Evolutionary conservation across 2,888 invertebrate genomes (phyloP).

Genomic region (Choristoneura rosaceana): DNA sequence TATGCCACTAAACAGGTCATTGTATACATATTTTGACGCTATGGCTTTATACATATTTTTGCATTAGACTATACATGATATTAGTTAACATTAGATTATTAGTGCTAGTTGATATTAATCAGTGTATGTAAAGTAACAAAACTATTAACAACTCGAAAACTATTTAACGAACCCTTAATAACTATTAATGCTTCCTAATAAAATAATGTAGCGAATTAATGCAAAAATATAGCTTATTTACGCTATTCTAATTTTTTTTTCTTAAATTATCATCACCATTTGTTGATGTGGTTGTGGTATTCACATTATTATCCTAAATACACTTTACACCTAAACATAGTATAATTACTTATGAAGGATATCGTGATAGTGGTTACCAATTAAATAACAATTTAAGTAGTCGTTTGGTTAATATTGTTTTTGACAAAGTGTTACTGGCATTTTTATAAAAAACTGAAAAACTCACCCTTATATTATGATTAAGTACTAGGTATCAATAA

Average conservation of each 20-base stretch:
- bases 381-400: too few species aligned
- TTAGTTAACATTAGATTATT: background rate
- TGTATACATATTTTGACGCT: too few species aligned
- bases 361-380: too few species aligned
- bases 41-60: too few species aligned
- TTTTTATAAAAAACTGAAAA: too few species aligned
- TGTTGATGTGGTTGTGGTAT: constrained; percentile 37
- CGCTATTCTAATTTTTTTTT: background rate
- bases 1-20: too few species aligned
- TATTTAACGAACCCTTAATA: background rate
- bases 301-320: background rate
- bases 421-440: too few species aligned
- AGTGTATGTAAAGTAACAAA: background rate
- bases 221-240: too few species aligned
- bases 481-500: too few species aligned
- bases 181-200: background rate
- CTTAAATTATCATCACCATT: constrained; percentile 35
- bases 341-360: too few species aligned
- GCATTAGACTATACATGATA: background rate
- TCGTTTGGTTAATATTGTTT: too few species aligned
- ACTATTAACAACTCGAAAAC: background rate
- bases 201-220: background rate
- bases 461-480: too few species aligned
- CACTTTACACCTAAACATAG: background rate
- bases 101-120: constrained; percentile 5